Evolutionary conservation across 2,113 vertebrate species (phyloP).

Genomic region (Theristicus caerulescens): DNA sequence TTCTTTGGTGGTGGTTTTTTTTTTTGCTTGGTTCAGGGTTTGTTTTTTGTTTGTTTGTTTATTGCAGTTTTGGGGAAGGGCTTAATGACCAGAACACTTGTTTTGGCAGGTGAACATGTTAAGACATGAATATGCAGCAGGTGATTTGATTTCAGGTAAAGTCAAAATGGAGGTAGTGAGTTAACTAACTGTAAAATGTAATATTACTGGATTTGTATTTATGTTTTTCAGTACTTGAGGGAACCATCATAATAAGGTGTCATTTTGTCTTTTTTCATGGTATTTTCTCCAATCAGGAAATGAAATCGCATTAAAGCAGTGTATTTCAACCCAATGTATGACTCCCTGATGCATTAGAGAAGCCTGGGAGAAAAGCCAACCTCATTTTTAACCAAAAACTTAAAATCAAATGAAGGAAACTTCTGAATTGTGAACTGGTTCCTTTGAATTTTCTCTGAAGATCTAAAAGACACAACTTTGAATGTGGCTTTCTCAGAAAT

Average conservation of each 20-base stretch:
- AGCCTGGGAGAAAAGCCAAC: not conserved
- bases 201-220: not conserved
- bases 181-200: not conserved
- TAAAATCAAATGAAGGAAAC: not conserved
- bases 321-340: not conserved
- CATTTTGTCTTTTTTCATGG: not conserved
- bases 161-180: not conserved
- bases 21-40: not conserved
- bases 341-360: not conserved
- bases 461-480: not conserved
- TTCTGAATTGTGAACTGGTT: not conserved
- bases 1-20: too few relatives aligned
- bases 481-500: not conserved
- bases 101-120: not conserved
- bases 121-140: not conserved
- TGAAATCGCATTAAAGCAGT: not conserved
- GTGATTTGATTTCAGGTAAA: not conserved
- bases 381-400: not conserved
- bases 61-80: not conserved
- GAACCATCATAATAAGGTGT: not conserved
- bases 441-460: not conserved
- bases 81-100: not conserved
- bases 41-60: not conserved
- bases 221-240: not conserved
- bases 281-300: not conserved